Base-by-base conservation (phyloP, 1,140 invertebrate species). In the Thrips palmi region DNA sequence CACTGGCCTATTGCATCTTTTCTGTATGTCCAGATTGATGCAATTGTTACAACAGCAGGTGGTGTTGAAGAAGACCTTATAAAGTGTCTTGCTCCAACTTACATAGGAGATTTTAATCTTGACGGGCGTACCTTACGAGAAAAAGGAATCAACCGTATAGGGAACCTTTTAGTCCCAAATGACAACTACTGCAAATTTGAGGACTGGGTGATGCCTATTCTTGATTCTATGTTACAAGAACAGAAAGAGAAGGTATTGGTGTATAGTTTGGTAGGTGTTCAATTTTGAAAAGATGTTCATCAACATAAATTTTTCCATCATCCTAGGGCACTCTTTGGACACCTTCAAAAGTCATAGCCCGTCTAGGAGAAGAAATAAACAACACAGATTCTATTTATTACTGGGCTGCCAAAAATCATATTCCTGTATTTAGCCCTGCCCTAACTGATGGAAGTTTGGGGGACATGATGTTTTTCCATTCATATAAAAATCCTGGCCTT, bases 391-490 rank as follows among this genome's bases (percentile, higher is more conserved):
- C 92, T 18, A 87, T 99, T 36, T 96, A 85, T 54, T 98, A 97
- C 56, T 99, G 96, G 96, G 87, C 92, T 20, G 79, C 84, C 43
- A 86, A 82, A 54, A 97, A 99, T 63, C 77, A 92, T 50, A 99
- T 99, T 57, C 96, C 96, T 4, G 78, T 99, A 1, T 99, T 92
- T 55, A 87, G 91, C 66, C 96, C 96, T 1, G 94, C 93, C 0
- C 59, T 99, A 37, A 99, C 94, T 0, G 96, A 99, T 70, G 96
- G 96, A 3, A 94, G 88, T 50, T 62, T 99, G 12, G 96, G 94
- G 2, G 96, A 99, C 57, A 98, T 99, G 93, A 83, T 99, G 68
- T 98, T 92, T 57, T 97, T 99, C 48, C 94, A 98, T 64, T 92
- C 89, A 0, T 94, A 78, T 52, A 79, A 74, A 52, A 83, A 83